Conservation (phyloP, 2,888 invertebrate genomes). For the Protula sp. region DNA sequence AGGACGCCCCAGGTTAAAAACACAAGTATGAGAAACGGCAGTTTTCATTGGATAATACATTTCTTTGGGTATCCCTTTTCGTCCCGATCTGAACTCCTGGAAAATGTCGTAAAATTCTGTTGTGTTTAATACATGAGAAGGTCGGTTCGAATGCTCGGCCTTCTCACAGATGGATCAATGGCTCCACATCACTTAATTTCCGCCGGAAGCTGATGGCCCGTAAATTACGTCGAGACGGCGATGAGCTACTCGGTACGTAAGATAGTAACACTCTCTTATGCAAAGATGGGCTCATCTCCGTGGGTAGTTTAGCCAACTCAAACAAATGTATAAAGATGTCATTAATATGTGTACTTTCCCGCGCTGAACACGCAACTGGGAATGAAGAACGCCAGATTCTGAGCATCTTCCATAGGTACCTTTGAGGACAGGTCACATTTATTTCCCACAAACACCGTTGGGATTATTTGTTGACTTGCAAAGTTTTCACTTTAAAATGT, state of each 20-base stretch:
- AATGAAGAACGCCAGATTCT: too few species aligned
- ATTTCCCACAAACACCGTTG: conserved; percentile 82
- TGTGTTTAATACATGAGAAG: conserved; percentile 76
- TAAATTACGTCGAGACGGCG: conserved; percentile 20
- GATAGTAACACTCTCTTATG: conserved; percentile 69
- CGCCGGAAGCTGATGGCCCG: conserved; percentile 70
- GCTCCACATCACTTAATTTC: conserved; percentile 78
- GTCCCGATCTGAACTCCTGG: too few species aligned
- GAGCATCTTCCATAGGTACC: conserved; percentile 5
- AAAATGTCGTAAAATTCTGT: conserved; percentile 4
- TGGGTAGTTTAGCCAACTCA: conserved; percentile 72
- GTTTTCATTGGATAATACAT: too few species aligned
- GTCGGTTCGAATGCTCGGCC: conserved; percentile 83
- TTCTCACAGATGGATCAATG: conserved; percentile 78
- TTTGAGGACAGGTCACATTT: conserved; percentile 64
- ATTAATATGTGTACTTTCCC: conserved; percentile 73
- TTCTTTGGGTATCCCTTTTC: too few species aligned
- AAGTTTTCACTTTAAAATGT: conserved; percentile 54
- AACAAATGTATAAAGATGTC: conserved; percentile 81
- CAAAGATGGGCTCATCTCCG: conserved; percentile 79
- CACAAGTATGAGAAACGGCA: too few species aligned
- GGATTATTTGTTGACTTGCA: conserved; percentile 41
- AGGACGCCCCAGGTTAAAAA: too few species aligned
- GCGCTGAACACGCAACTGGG: too few species aligned
- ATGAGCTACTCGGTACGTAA: conserved; percentile 28